These are phyloP conservation scores for Meteorus colon DNA, from an alignment of 2,888 invertebrate genomes.

Conservation along the genomic window DNA sequence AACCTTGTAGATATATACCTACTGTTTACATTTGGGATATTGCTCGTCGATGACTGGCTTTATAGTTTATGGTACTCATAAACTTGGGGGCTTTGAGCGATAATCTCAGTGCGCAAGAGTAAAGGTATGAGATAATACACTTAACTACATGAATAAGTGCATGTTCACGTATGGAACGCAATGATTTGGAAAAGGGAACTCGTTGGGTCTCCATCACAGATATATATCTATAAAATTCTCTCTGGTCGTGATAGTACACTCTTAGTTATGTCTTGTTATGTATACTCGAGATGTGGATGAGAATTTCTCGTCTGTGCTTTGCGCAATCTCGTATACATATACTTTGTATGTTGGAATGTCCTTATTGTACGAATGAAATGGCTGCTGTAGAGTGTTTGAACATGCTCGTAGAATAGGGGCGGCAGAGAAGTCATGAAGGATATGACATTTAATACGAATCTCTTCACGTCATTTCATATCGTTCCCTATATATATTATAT, in stretches of 20 bases:
- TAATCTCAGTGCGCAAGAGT: slow-evolving; percentile 47
- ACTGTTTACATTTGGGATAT: slow-evolving; percentile 54
- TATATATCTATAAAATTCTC: not conserved
- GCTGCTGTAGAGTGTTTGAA: not conserved
- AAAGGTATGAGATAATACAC: slow-evolving; percentile 35
- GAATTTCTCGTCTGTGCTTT: slow-evolving; percentile 48
- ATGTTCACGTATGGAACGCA: not conserved
- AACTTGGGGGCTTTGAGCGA: slow-evolving; percentile 50
- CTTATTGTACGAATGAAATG: not conserved
- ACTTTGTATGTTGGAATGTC: slow-evolving; percentile 9
- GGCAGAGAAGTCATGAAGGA: not conserved
- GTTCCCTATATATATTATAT: not conserved
- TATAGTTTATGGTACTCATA: slow-evolving; percentile 55
- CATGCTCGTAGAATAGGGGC: not conserved
- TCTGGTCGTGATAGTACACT: not conserved
- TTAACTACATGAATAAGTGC: slow-evolving; percentile 21
- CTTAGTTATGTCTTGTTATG: not conserved
- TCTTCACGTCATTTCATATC: not conserved
- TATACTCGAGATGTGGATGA: slow-evolving; percentile 59
- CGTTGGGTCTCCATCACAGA: not conserved
- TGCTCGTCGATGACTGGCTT: slow-evolving; percentile 53
- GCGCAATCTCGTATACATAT: not conserved
- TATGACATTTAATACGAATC: not conserved
- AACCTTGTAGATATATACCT: slow-evolving; percentile 29
- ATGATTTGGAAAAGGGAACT: not conserved